Base-by-base conservation (phyloP, 30 jellyfish, hydroid and myxozoan species). In the Mastigias papua region DNA sequence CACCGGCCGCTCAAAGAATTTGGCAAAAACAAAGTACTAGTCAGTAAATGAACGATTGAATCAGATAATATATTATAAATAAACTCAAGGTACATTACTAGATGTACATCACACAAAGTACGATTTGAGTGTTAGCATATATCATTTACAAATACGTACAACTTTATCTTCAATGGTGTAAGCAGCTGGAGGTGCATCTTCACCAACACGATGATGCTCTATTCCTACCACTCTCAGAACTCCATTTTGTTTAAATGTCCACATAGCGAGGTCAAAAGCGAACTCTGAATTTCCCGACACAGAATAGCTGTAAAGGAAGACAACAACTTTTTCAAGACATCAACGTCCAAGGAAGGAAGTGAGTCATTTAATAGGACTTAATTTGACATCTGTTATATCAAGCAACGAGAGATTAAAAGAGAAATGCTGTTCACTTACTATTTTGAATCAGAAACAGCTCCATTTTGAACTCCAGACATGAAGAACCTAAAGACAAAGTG, bases 171-270 rank as follows among this genome's bases (percentile, higher is more conserved):
- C 97, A 57, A 94, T 80, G 30, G 96, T 94, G 96, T 94, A 94
- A 3, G 97, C 89, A 2, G 81, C 29, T 31, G 97, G 97, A 22
- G 98, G 97, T 15, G 87, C 16, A 16, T 73, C 48, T 65, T 84
- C 95, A 2, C 97, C 97, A 70, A 70, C 97, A 54, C 79, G 76
- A 46, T 94, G 98, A 51, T 94, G 98, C 62, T 89, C 90, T 0
- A 89, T 97, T 15, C 75, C 80, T 11, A 80, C 80, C 34, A 89
- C 97, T 34, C 98, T 93, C 31, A 94, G 75, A 33, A 94, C 97
- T 50, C 98, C 98, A 20, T 72, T 76, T 32, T 85, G 96, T 81
- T 89, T 79, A 86, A 94, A 94, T 78, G 96, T 84, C 98, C 98
- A 94, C 65, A 69, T 27, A 19, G 97, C 96, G 67, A 94, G 96